Evolutionary conservation across 2,888 invertebrate species (phyloP), one percentile per base, ranked within the genome.

Genomic region (Mellilla xanthometata): DNA sequence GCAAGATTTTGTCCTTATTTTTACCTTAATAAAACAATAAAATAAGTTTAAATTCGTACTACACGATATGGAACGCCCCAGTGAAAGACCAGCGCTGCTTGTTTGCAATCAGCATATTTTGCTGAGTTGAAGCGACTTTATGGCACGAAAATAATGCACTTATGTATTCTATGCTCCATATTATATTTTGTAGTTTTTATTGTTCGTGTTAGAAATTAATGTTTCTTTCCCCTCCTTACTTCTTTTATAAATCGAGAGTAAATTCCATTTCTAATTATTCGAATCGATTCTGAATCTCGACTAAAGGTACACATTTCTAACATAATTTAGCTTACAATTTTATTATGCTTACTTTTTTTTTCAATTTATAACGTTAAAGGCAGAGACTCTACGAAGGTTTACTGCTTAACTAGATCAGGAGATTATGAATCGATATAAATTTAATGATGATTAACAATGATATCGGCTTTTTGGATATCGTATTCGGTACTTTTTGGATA

Each of bases 401-500:
- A 41, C 44, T 46, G 42, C 40, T 43, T 54, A 56, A 50, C 54
- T 62, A 79, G 84, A 85, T 86, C 74, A 73, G 55, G 60, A 78
- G 86, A 85, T 83, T 81, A 77, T 79, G 60, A 75, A 73, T 74
- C 76, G 71, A 76, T 79, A 85, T 83, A 85, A 81, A 83, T 84
- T 84, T 81, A 76, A 77, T 83, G 82, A 79, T 83, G 82, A 83
- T 83, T 82, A 80, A 82, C 78, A 81, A 81, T 81, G 73, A 80
- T 82, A 80, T 81, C 75, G 73, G 71, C 56, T 76, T 71, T 69
- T 75, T 52, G 59, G 58, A 62, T 75, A 75, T 77, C 69, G 60
- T 59, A 57, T 69, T 64, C 60, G 55, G 39, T 47, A 39, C 45
- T 38, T 35, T 49, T 75, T 52, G 59, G 58, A 62, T 75, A 75